Percentiles rank a stretch among this genome's conserved stretches.
phyloP scores from a whole-genome alignment of 2,797 vertebrate species.

The Amblyraja radiata region DNA sequence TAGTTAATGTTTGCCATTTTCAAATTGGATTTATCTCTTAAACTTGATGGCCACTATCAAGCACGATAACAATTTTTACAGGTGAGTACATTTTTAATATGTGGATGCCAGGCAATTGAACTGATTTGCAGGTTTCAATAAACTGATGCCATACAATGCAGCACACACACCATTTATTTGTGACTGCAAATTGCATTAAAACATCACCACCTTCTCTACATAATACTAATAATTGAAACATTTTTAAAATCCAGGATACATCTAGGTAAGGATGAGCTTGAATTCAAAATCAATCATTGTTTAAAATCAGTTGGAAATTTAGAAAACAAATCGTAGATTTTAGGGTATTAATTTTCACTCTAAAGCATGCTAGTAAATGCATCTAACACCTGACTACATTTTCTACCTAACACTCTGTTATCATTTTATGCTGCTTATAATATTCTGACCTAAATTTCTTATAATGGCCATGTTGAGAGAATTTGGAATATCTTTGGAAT shows the following conservation, averaged over 20 bases:
- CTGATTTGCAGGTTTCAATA: not conserved
- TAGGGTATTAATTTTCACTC: constrained; percentile 1
- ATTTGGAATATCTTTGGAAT: not conserved
- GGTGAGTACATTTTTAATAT: not conserved
- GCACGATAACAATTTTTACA: not conserved
- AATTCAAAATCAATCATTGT: constrained; percentile 5
- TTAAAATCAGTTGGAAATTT: not conserved
- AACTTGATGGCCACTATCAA: not conserved
- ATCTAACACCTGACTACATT: not conserved
- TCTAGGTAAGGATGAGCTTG: not conserved
- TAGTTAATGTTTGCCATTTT: not conserved
- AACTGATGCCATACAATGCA: not conserved
- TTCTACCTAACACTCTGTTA: not conserved
- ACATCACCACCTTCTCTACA: not conserved
- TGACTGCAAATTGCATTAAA: constrained; percentile 4
- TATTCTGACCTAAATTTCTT: not conserved
- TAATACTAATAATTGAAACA: constrained; percentile 25
- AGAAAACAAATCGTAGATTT: not conserved
- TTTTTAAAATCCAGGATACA: not conserved
- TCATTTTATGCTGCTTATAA: not conserved
- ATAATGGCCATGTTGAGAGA: not conserved
- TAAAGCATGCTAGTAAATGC: constrained; percentile 3
- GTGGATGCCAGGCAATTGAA: not conserved
- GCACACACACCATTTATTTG: not conserved
- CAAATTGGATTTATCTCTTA: not conserved